Conservation (phyloP, 2,797 vertebrate genomes). For the Cuculus canorus region DNA sequence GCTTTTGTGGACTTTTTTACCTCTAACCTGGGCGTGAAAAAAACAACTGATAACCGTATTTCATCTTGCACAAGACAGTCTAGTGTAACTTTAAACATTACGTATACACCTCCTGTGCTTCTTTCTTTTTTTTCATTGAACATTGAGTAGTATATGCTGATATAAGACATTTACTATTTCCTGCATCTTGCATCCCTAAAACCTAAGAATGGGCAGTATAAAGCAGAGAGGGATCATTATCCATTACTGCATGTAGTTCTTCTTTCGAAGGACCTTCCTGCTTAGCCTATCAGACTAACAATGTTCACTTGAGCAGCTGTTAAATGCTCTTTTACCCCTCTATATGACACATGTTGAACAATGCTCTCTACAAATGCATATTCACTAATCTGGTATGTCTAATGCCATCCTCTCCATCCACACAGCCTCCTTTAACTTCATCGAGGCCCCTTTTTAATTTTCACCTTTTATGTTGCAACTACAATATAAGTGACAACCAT, state of each 20-base stretch:
- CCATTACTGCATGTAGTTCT: neutral
- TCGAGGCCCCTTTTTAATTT: neutral
- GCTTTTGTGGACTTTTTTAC: neutral
- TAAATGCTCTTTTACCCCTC: neutral
- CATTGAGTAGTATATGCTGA: rapidly evolving
- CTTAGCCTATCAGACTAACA: neutral
- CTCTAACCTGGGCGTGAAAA: neutral
- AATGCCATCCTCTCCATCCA: neutral
- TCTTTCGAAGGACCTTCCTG: neutral
- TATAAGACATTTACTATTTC: neutral
- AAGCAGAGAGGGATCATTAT: neutral
- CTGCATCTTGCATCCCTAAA: neutral
- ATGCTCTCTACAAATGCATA: neutral
- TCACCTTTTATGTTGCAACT: neutral
- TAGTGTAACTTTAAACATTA: neutral
- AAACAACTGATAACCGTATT: rapidly evolving
- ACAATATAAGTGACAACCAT: rapidly evolving
- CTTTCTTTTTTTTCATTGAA: neutral
- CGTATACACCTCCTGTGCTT: neutral
- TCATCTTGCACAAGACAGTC: neutral
- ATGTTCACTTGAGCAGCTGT: neutral
- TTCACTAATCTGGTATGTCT: neutral
- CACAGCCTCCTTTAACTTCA: neutral
- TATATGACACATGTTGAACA: neutral
- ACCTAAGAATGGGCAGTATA: neutral